phyloP scores from a whole-genome alignment of 1,140 invertebrate genomes.

The Probaryconus sp. region DNA sequence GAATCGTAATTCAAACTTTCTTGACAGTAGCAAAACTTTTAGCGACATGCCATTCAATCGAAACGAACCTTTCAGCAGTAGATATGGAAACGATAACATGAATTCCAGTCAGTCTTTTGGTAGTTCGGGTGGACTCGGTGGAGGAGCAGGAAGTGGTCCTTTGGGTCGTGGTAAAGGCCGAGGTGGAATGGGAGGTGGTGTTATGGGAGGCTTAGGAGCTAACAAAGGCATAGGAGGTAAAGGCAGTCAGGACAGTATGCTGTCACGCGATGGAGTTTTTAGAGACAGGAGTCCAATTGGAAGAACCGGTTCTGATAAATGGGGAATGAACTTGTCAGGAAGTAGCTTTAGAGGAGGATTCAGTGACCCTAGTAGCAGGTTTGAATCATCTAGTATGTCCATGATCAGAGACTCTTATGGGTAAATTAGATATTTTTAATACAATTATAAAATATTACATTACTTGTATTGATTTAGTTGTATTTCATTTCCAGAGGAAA shows the following conservation, averaged over 20 bases:
- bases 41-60: constrained; percentile 49
- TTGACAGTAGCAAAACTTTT: constrained; percentile 54
- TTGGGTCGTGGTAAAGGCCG: constrained; percentile 48
- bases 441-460: too few relatives aligned
- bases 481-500: constrained; percentile 32
- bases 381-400: constrained; percentile 37
- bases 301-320: constrained; percentile 52
- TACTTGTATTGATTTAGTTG: too few relatives aligned
- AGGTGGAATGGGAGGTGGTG: constrained; percentile 35
- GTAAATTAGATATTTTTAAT: constrained; percentile 12
- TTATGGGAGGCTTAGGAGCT: too few relatives aligned
- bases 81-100: constrained; percentile 63
- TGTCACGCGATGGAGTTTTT: constrained; percentile 62
- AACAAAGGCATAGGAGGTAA: constrained; percentile 35
- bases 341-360: constrained; percentile 47
- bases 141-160: constrained; percentile 24
- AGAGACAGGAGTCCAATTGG: constrained; percentile 74
- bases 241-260: constrained; percentile 46
- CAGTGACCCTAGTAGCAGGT: constrained; percentile 47
- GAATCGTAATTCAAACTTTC: constrained; percentile 63
- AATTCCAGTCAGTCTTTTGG: constrained; percentile 60
- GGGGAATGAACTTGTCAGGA: constrained; percentile 32
- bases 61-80: constrained; percentile 62
- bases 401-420: constrained; percentile 41
- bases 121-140: constrained; percentile 47